These are phyloP conservation scores for Meteorus cinctellus DNA, from an alignment of 2,888 invertebrate genomes.

Conservation along the genomic window DNA sequence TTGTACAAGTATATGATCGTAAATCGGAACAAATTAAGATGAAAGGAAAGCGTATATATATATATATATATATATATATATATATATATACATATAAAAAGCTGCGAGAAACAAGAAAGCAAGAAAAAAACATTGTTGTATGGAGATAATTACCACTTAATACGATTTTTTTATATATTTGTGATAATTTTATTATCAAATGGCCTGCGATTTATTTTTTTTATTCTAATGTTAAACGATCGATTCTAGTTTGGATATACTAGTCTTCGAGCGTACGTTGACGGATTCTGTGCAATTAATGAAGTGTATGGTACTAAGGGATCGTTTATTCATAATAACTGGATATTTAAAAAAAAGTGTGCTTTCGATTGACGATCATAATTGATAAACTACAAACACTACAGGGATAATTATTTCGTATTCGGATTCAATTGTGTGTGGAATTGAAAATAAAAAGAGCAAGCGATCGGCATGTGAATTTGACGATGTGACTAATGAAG, in stretches of 20 bases:
- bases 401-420: not conserved
- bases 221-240: constrained; percentile 40
- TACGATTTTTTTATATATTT: constrained; percentile 28
- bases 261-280: constrained; percentile 50
- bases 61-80: not conserved
- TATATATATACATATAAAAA: not conserved
- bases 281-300: constrained; percentile 51
- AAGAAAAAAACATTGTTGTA: not conserved
- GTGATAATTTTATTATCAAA: constrained; percentile 31
- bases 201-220: constrained; percentile 36
- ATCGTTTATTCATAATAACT: constrained; percentile 8
- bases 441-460: not conserved
- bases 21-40: constrained; percentile 8
- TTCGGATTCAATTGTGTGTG: constrained; percentile 10
- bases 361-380: constrained; percentile 44
- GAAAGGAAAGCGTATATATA: not conserved
- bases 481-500: constrained; percentile 12
- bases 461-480: constrained; percentile 32
- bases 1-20: constrained; percentile 12
- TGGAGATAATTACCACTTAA: not conserved
- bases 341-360: constrained; percentile 1
- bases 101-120: not conserved
- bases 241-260: constrained; percentile 50
- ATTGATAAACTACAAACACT: not conserved
- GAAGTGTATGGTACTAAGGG: constrained; percentile 14